Evolutionary conservation across 2,113 vertebrate species (phyloP), one percentile per base, ranked within the genome.

Genomic region (Thomomys bottae): DNA sequence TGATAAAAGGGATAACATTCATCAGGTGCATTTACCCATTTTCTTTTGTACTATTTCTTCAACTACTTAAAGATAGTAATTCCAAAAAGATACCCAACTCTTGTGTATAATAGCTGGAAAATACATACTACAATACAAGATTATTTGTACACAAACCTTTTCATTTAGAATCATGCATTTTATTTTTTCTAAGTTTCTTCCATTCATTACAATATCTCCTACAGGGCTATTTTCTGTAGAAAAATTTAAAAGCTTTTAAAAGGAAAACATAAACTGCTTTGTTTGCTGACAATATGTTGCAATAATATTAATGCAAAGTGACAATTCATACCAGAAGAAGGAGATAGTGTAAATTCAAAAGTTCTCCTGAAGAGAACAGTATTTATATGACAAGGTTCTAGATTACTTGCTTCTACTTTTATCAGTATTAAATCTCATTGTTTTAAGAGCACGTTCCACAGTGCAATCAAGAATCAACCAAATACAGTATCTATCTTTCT

Each of bases 371-470:
- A 91, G 34, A 49, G 23, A 3, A 70, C 54, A 88, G 38, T 63
- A 23, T 73, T 88, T 77, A 36, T 84, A 84, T 84, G 76, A 80
- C 45, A 20, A 38, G 71, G 14, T 92, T 72, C 32, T 75, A 76
- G 6, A 80, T 94, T 61, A 3, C 6, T 79, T 89, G 40, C 28
- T 87, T 87, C 54, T 87, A 90, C 24, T 6, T 36, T 76, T 45
- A 80, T 78, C 40, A 86, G 17, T 54, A 54, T 38, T 89, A 49
- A 76, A 75, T 71, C 30, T 45, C 84, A 89, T 68, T 59, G 38
- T 14, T 90, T 82, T 67, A 73, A 88, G 36, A 67, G 32, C 66
- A 54, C 76, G 80, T 4, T 38, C 17, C 24, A 57, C 26, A 7
- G 1, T 59, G 2, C 61, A 17, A 67, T 59, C 64, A 94, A 75